A percentile compares a stretch with the other conserved stretches of the same genome.
phyloP scores from a whole-genome alignment of 2,797 vertebrate genomes.

The Acomys russatus region DNA sequence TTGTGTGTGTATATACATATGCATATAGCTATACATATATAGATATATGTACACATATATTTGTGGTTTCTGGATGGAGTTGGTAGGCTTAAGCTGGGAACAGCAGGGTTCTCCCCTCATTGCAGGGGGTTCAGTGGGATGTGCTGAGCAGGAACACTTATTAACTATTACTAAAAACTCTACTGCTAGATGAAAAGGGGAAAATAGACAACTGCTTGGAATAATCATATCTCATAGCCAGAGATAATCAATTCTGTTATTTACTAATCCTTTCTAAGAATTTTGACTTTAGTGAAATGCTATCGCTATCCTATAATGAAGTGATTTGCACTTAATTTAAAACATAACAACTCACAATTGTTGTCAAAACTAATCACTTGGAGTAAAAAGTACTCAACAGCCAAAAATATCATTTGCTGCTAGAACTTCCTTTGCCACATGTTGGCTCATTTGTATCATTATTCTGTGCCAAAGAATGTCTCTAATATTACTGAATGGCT shows the following conservation, averaged over 20 bases:
- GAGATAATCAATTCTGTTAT: neutral
- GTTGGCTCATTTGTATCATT: neutral
- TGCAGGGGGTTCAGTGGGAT: neutral
- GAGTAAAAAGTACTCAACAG: constrained; percentile 47
- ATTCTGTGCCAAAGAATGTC: constrained; percentile 64
- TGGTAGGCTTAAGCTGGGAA: neutral
- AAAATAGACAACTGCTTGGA: neutral
- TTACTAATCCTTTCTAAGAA: neutral
- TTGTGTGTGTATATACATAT: too few relatives aligned
- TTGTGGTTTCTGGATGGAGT: neutral
- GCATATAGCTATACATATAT: too few relatives aligned
- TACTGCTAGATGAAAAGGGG: neutral
- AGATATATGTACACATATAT: too few relatives aligned
- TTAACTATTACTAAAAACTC: constrained; percentile 23
- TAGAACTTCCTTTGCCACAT: neutral
- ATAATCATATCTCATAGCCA: constrained; percentile 26
- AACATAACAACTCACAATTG: neutral
- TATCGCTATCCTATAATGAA: constrained; percentile 28
- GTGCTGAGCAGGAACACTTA: neutral
- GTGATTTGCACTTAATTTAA: neutral
- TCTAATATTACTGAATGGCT: constrained; percentile 69
- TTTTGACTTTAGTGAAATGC: neutral
- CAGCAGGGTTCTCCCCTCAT: neutral
- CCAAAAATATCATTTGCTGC: constrained; percentile 36
- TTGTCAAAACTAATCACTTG: constrained; percentile 19